Evolutionary conservation across 2,113 vertebrate genomes (phyloP), one percentile per base, ranked within the genome.

Genomic region (Erythrolamprus reginae): DNA sequence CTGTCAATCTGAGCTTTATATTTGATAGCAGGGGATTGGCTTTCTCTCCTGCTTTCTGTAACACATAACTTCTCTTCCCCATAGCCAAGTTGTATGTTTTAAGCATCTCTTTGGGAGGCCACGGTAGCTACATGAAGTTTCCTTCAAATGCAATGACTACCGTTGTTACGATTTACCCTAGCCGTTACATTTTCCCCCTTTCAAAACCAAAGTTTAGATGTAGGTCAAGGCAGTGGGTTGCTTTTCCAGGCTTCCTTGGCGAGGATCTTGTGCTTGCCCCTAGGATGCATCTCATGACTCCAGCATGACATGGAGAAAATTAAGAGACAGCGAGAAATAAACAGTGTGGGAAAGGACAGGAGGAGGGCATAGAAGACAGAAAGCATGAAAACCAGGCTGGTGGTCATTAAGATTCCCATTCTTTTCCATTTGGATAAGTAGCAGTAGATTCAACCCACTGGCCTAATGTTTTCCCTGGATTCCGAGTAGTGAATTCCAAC

Each of bases 251-350:
- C 82, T 87, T 87, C 52, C 28, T 45, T 19, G 5, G 7, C 0
- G 8, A 88, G 4, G 53, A 88, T 51, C 90, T 86, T 91, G 45
- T 83, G 53, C 33, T 91, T 84, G 86, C 90, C 90, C 86, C 86
- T 23, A 88, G 90, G 90, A 51, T n/a, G 61, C 17, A 26, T 91
- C 90, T 61, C 90, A 91, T 88, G 90, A 91, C 53, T 91, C 3
- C 47, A 88, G 90, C 86, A 38, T 91, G 86, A 91, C 83, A 28
- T 5, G 13, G 52, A 86, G 53, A 15, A 47, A 53, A 84, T 91
- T 91, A 70, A 51, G 52, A 38, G 52, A 38, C 24, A 83, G 51
- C 53, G 51, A 86, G 53, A 38, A 17, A 84, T 45, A 51, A 28
- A 90, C 17, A 6, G 21, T 8, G 26, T 47, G 53, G 15, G 52